Evolutionary conservation across 2,888 invertebrate genomes (phyloP).

Genomic region (Epinotia nisella): DNA sequence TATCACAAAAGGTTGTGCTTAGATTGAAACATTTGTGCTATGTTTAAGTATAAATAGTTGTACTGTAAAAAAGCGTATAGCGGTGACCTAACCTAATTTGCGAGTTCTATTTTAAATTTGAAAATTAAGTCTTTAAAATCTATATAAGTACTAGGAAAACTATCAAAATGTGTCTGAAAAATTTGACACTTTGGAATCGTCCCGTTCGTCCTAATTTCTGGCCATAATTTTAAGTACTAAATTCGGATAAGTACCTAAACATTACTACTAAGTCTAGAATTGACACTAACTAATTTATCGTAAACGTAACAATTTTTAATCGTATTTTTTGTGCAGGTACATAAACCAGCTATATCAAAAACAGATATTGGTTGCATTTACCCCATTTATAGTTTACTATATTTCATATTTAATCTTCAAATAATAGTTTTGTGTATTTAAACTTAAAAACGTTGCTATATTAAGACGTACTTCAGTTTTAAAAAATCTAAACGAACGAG

Average conservation of each 20-base stretch:
- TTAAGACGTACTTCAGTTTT: too few relatives aligned
- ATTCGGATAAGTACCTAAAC: conserved; percentile 4
- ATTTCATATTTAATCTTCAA: too few relatives aligned
- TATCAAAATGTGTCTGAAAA: conserved; percentile 64
- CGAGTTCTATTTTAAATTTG: conserved; percentile 42
- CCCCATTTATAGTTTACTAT: neutral
- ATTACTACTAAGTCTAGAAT: conserved; percentile 1
- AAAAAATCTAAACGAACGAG: neutral
- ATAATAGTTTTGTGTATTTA: too few relatives aligned
- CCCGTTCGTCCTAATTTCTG: conserved; percentile 16
- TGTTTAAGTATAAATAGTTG: conserved; percentile 65
- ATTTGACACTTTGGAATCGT: conserved; percentile 70
- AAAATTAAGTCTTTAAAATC: conserved; percentile 39
- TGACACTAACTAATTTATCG: neutral
- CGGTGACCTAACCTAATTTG: conserved; percentile 59
- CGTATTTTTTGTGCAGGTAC: neutral
- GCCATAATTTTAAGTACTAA: conserved; percentile 1
- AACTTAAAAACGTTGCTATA: neutral
- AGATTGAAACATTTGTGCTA: conserved; percentile 53
- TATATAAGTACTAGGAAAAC: conserved; percentile 47
- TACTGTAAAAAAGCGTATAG: conserved; percentile 70
- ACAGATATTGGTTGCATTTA: neutral
- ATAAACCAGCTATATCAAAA: too few relatives aligned
- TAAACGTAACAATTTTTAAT: neutral
- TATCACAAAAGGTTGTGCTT: conserved; percentile 42